Percentiles rank a stretch among this genome's conserved stretches.
Evolutionary conservation across 2,113 vertebrate species (phyloP).

Genomic region (Dolichallabes microphthalmus): DNA sequence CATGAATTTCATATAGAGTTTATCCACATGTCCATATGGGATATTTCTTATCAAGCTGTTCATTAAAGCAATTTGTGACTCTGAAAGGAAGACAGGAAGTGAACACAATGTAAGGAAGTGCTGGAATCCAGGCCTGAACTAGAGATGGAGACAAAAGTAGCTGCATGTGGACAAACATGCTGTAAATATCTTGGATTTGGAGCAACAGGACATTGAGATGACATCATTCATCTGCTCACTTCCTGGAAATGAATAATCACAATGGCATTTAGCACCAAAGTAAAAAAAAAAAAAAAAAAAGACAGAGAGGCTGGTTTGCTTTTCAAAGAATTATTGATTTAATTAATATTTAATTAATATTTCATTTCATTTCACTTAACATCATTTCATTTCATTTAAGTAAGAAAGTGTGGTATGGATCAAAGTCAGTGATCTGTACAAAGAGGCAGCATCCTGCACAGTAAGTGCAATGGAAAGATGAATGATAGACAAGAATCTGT

Average conservation of each 20-base stretch:
- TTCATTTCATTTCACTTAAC: not conserved
- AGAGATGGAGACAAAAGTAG: constrained; percentile 16
- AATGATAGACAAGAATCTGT: constrained; percentile 1
- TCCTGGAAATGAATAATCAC: constrained; percentile 24
- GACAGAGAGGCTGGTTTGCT: not conserved
- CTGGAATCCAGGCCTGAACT: not conserved
- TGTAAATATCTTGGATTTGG: not conserved
- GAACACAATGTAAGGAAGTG: constrained; percentile 32
- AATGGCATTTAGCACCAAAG: not conserved
- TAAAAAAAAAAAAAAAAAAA: not conserved
- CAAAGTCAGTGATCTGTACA: constrained; percentile 16
- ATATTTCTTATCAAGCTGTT: not conserved
- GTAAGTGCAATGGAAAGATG: constrained; percentile 2
- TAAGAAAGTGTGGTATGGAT: constrained; percentile 26
- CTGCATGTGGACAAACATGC: constrained; percentile 4
- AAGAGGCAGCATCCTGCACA: constrained; percentile 29
- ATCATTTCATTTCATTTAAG: not conserved
- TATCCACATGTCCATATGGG: not conserved
- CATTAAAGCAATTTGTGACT: not conserved
- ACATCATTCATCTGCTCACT: constrained; percentile 22
- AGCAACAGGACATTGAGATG: constrained; percentile 7
- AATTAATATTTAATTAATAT: not conserved
- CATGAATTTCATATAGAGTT: no score
- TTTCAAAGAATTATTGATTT: constrained; percentile 36
- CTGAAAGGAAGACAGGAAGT: constrained; percentile 12